Percentiles rank a stretch among this genome's conserved stretches.
Evolutionary conservation across 2,888 invertebrate genomes (phyloP).

Genomic region (Steromphala cineraria): DNA sequence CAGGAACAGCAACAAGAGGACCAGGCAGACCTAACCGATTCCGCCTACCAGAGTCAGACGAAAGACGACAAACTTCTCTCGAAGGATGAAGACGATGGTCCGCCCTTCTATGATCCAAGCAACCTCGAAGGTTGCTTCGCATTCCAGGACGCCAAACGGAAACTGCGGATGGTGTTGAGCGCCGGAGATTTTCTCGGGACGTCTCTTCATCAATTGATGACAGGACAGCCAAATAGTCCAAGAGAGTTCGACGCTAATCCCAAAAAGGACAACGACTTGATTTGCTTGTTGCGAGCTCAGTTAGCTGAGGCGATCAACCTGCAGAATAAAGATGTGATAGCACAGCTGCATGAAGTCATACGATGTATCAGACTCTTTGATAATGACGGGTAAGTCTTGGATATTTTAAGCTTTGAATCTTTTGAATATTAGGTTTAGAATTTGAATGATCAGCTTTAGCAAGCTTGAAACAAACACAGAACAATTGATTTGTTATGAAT

Average conservation of each 20-base stretch:
- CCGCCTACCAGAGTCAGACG: constrained; percentile 22
- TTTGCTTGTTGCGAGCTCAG: constrained; percentile 77
- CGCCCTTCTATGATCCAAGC: constrained; percentile 76
- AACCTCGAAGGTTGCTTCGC: constrained; percentile 80
- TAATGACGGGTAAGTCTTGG: constrained; percentile 77
- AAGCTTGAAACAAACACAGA: no score
- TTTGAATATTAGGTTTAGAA: no score
- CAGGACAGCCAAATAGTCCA: constrained; percentile 44
- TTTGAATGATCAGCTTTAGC: no score
- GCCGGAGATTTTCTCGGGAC: constrained; percentile 81
- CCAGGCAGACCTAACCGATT: constrained; percentile 7
- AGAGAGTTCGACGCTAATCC: constrained; percentile 41
- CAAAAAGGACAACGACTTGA: constrained; percentile 66
- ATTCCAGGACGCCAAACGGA: constrained; percentile 87
- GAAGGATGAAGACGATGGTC: constrained; percentile 51
- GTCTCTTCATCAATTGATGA: constrained; percentile 21
- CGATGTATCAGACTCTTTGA: constrained; percentile 86
- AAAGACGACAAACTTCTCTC: constrained; percentile 44
- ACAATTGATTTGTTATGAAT: no score
- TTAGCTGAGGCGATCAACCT: constrained; percentile 88
- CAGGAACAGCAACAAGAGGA: constrained; percentile 56
- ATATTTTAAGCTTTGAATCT: neutral
- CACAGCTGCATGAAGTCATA: constrained; percentile 88
- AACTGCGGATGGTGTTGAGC: constrained; percentile 91
- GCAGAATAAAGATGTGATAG: constrained; percentile 85